Evolutionary conservation across 2,888 invertebrate genomes (phyloP), one percentile per base, ranked within the genome.

Genomic region (Chydorus sphaericus): DNA sequence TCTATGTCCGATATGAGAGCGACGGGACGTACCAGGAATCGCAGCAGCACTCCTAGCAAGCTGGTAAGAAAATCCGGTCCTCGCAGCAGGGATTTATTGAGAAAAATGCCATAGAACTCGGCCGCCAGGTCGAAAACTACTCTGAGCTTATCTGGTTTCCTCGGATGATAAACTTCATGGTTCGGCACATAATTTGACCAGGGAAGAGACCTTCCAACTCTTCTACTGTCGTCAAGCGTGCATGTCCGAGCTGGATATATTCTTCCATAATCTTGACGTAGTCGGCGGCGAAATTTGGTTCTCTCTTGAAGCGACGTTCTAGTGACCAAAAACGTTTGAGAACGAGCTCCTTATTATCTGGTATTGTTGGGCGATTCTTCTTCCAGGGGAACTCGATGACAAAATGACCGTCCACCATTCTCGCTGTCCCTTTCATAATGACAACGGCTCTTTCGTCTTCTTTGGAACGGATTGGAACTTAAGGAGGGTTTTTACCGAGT

Each of bases 71-170:
- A n/a, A 36, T 60, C 59, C 2, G 55, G 58, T n/a, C 61, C 59
- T 23, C 48, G 36, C 23, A 60, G 23, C 0, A 62, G 36, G 10
- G 18, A 8, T 31, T 62, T 59, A 56, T 61, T 62, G 3, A 61
- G 51, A 38, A 53, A 48, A 5, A 2, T 28, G 3, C 59, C 59
- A 36, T 54, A 10, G 26, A 10, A 29, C 26, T 54, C 56, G 7
- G 60, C 59, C 4, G 61, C 56, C 0, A 60, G 60, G 30, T 62
- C 60, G 26, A 61, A 61, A 4, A 62, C 62, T 1, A 62, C 16
- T 10, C 62, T 48, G 1, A 60, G 6, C 33, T 61, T 60, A 11
- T 37, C 53, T 7, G 62, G 60, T 52, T 62, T 62, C n/a, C 58
- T 60, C 4, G 59, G 58, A 29, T 59, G 59, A 0, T 26, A 18